Evolutionary conservation across 2,797 vertebrate species (phyloP), one percentile per base, ranked within the genome.

Genomic region (Argya squamiceps): DNA sequence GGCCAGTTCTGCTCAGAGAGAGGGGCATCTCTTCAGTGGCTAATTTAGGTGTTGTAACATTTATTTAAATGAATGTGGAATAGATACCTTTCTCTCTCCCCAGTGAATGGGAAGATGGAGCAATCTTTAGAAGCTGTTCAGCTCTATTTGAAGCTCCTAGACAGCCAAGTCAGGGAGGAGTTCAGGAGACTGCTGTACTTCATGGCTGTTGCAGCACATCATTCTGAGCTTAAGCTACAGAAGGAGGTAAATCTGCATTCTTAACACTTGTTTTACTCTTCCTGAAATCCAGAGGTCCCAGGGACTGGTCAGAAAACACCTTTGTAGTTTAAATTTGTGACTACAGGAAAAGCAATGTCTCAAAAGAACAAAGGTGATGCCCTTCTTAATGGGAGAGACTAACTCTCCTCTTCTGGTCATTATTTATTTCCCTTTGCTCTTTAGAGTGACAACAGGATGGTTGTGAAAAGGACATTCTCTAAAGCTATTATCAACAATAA

Each of bases 391-490:
- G 15, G 11, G 13, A 6, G 22, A 70, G n/a, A 49, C 36, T 75
- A 62, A 87, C 59, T 84, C 11, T 82, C 19, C 27, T 50, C n/a
- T 75, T 90, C 53, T 82, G 63, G 39, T 87, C 32, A 4, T 83
- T n/a, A 59, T 44, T 76, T 84, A 64, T 46, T 76, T 82, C 30
- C 8, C 43, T 23, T 47, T 78, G 17, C 93, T 93, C 95, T 96
- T 73, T 80, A 99, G 99, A 98, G 99, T 60, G 99, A 99, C 93
- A 99, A 99, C 98, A 98, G 99, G 91, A 99, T 99, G 99, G 98
- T 99, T 22, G 99, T 99, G 96, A 99, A 99, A 97, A 98, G 99
- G 96, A 98, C 98, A 0, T 99, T 99, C 91, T 99, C 99, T 39
- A 98, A 98, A 96, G 98, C 99, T 67, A 98, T 99, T 41, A 98